Evolutionary conservation across 2,888 invertebrate genomes (phyloP).

Genomic region (Acholoe squamosa): DNA sequence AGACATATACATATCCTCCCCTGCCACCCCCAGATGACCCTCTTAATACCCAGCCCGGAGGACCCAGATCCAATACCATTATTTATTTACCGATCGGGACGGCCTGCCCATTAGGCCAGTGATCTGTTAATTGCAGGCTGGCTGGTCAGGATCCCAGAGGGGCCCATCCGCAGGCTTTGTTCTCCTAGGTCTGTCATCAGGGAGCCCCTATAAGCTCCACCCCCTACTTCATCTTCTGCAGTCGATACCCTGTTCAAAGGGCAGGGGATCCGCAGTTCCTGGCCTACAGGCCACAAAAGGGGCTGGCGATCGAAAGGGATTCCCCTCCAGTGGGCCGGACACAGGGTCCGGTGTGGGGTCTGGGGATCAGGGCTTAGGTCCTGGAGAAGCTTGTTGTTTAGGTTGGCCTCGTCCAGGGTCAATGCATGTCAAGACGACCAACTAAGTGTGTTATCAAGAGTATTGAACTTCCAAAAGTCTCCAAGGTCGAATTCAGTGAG

Average conservation of each 20-base stretch:
- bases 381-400: constrained; percentile 7
- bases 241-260: constrained; percentile 22
- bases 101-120: neutral
- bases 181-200: neutral
- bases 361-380: neutral
- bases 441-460: neutral
- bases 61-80: constrained; percentile 23
- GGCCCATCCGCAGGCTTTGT: neutral
- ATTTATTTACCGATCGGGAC: neutral
- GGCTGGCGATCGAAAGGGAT: constrained; percentile 11
- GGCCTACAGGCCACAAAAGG: neutral
- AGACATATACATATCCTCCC: no score
- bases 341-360: constrained; percentile 2
- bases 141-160: neutral
- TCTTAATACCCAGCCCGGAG: neutral
- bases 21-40: no score
- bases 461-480: neutral
- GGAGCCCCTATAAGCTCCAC: neutral
- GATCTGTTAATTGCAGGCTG: constrained; percentile 17
- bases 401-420: neutral
- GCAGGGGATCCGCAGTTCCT: neutral
- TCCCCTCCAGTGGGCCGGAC: neutral
- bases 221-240: neutral
- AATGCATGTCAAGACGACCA: neutral
- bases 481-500: no score